Evolutionary conservation across 2,797 vertebrate species (phyloP).

Genomic region (Semaprochilodus insignis): DNA sequence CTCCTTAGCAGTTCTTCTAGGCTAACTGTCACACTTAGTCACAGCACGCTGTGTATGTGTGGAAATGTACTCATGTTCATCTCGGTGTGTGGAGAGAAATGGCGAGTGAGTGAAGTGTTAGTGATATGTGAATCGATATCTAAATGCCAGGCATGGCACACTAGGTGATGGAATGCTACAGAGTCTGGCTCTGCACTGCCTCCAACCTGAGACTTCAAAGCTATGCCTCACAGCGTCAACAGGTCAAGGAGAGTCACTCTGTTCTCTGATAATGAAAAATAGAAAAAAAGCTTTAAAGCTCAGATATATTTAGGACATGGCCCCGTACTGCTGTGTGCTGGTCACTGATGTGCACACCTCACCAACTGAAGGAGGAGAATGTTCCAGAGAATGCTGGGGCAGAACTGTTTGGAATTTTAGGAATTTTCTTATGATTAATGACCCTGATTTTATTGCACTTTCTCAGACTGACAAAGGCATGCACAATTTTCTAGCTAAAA

Average conservation of each 20-base stretch:
- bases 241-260: slow-evolving; percentile 65
- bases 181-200: slow-evolving; percentile 23
- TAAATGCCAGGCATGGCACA: slow-evolving; percentile 42
- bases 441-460: background rate
- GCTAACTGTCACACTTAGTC: slow-evolving; percentile 8
- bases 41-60: slow-evolving; percentile 9
- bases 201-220: slow-evolving; percentile 66
- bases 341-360: slow-evolving; percentile 61
- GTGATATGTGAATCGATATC: slow-evolving; percentile 32
- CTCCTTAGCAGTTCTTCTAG: background rate
- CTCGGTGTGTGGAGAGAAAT: background rate
- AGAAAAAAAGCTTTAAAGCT: slow-evolving; percentile 63
- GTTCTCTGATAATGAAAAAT: slow-evolving; percentile 48
- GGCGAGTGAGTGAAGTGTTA: background rate
- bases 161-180: slow-evolving; percentile 29
- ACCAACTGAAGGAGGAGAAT: slow-evolving; percentile 29
- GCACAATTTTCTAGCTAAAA: background rate
- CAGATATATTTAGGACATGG: slow-evolving; percentile 70
- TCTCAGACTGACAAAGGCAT: background rate
- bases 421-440: slow-evolving; percentile 3
- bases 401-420: slow-evolving; percentile 1
- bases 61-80: slow-evolving; percentile 27
- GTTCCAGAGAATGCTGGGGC: background rate
- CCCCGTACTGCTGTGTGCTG: slow-evolving; percentile 51
- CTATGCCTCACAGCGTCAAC: slow-evolving; percentile 58